phyloP scores from a whole-genome alignment of 2,113 vertebrate genomes.

The Pedetes capensis region DNA sequence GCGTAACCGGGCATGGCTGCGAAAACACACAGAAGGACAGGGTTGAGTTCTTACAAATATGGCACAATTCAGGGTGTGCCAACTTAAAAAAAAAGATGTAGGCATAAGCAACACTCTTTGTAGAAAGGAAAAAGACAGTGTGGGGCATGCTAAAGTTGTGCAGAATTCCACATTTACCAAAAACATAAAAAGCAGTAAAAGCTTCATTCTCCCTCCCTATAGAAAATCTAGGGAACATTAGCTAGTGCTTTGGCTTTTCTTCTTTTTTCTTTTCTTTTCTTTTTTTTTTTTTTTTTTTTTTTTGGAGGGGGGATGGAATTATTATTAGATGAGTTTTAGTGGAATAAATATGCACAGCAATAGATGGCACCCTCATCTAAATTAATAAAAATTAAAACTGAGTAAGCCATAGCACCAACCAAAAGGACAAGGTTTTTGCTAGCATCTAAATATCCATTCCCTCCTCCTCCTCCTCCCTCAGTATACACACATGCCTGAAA shows the following conservation, averaged over 20 bases:
- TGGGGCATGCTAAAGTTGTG: slow-evolving; percentile 85
- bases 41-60: slow-evolving; percentile 84
- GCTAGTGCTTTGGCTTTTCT: slow-evolving; percentile 34
- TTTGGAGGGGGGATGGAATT: slow-evolving; percentile 44
- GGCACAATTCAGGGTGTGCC: slow-evolving; percentile 83
- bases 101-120: slow-evolving; percentile 82
- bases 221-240: slow-evolving; percentile 59
- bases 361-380: slow-evolving; percentile 83
- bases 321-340: slow-evolving; percentile 44
- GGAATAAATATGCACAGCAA: slow-evolving; percentile 83
- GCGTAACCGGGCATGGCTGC: slow-evolving; percentile 97
- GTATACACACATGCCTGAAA: slow-evolving; percentile 83
- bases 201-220: slow-evolving; percentile 39
- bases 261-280: too few relatives aligned
- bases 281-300: too few relatives aligned
- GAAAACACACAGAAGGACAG: slow-evolving; percentile 92
- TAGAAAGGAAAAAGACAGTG: slow-evolving; percentile 77
- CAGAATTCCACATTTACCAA: slow-evolving; percentile 76
- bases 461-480: slow-evolving; percentile 73
- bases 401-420: slow-evolving; percentile 78
- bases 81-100: slow-evolving; percentile 80
- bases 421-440: slow-evolving; percentile 71
- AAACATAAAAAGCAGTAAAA: slow-evolving; percentile 28
- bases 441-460: slow-evolving; percentile 63
- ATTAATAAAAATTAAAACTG: slow-evolving; percentile 74